Conservation (phyloP, 2,113 vertebrate species). For the Seriola rivoliana region DNA sequence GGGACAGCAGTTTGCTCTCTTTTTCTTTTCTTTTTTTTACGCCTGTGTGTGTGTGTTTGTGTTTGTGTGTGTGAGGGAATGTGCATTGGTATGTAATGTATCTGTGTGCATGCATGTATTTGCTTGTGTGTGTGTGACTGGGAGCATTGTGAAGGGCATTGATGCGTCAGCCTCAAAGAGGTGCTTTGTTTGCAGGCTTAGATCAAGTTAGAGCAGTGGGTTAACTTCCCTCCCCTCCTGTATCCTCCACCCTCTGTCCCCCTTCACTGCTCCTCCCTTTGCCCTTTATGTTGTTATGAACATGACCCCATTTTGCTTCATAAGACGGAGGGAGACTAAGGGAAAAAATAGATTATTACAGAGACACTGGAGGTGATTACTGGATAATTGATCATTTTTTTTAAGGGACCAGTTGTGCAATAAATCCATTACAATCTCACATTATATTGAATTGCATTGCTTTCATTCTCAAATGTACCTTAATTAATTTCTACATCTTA, state of each 20-base stretch:
- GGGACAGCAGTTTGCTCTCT: neutral
- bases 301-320: slow-evolving; percentile 56
- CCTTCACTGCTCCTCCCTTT: slow-evolving; percentile 33
- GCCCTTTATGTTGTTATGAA: slow-evolving; percentile 58
- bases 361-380: neutral
- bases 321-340: neutral
- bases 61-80: slow-evolving; percentile 5
- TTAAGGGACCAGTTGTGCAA: neutral
- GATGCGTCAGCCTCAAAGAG: slow-evolving; percentile 73
- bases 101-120: neutral
- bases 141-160: slow-evolving; percentile 67
- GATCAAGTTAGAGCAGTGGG: slow-evolving; percentile 66
- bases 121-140: slow-evolving; percentile 44
- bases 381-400: neutral
- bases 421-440: neutral
- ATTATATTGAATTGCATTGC: neutral
- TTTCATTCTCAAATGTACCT: neutral
- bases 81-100: neutral
- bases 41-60: neutral
- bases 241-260: neutral
- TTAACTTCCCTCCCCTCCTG: slow-evolving; percentile 24
- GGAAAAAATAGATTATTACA: neutral
- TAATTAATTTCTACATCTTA: neutral
- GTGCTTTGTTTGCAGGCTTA: slow-evolving; percentile 73
- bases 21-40: neutral